Base-by-base conservation (phyloP, 2,888 invertebrate species). In the Polydrusus cervinus region DNA sequence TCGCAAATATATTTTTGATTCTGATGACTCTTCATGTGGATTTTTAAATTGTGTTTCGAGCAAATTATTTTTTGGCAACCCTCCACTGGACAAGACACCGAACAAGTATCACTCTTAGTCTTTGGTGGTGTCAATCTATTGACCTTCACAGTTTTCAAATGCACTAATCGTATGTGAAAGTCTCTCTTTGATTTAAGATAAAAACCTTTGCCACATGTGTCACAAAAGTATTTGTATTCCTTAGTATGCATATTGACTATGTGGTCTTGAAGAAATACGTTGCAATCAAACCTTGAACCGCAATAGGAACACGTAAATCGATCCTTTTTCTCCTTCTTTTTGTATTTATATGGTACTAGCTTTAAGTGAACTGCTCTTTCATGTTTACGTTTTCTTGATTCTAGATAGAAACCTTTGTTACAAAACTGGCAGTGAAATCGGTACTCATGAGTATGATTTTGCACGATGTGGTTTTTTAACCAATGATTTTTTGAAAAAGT, bases 391-490 rank as follows among this genome's bases (percentile, higher is more conserved):
- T 30, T 55, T 14, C 43, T 40, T 13, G 53, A 55, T 25, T 68
- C 57, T 20, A 68, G 0, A 20, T 38, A 55, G 34, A 89, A 89
- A 0, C 88, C 83, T 75, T 89, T 89, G 73, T 82, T 84, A 77
- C 89, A 89, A 71, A 85, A 88, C 70, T 81, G 83, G 72, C 89
- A 89, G 14, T 88, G 87, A 67, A 84, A 84, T 16, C 88, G 87
- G 75, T 87, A 89, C 38, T 70, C 62, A 11, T 62, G 53, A n/a
- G 61, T 61, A 14, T 51, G 71, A 5, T 11, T 64, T 2, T 38
- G 34, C 14, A 55, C 68, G 1, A 64, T 55, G n/a, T 71, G 71
- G 20, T 64, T 43, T 20, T 64, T 53, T 11, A 71, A 34, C 14
- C 40, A 13, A 11, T 49, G 38, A 13, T 64, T 71, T 40, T 47